Percentiles rank a stretch among this genome's conserved stretches.
Conservation (phyloP, 2,888 invertebrate species). For the Steromphala cineraria region DNA sequence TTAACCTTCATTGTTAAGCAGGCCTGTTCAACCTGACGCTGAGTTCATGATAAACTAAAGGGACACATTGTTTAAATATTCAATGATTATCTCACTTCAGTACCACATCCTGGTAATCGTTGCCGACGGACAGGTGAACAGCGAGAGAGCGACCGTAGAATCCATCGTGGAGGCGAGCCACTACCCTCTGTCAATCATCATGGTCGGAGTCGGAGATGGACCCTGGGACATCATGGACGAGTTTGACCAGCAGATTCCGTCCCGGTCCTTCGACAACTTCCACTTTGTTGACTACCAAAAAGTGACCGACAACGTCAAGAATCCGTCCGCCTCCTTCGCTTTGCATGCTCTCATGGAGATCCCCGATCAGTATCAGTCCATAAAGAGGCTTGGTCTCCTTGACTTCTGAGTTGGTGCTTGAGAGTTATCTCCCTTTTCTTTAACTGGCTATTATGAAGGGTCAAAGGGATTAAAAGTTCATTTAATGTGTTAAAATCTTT, state of each 20-base stretch:
- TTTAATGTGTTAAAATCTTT: too few relatives aligned
- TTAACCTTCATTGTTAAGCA: too few relatives aligned
- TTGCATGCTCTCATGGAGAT: conserved; percentile 78
- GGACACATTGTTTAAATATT: too few relatives aligned
- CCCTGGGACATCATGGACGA: conserved; percentile 78
- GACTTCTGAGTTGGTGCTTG: conserved; percentile 32
- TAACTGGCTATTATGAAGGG: too few relatives aligned
- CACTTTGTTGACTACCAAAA: conserved; percentile 78
- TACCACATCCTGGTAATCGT: conserved; percentile 78
- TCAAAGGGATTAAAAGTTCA: too few relatives aligned
- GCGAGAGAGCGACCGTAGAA: conserved; percentile 75
- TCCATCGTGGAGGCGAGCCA: conserved; percentile 77
- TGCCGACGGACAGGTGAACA: conserved; percentile 78
- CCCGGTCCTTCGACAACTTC: conserved; percentile 78
- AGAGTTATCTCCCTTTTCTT: background rate
- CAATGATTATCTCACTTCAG: conserved; percentile 55
- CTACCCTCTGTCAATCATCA: conserved; percentile 77
- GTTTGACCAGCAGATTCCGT: conserved; percentile 77
- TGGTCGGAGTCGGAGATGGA: conserved; percentile 78
- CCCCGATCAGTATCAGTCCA: conserved; percentile 76
- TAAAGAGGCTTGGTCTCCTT: conserved; percentile 63
- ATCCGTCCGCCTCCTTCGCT: conserved; percentile 75
- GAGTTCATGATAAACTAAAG: too few relatives aligned
- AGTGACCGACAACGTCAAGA: conserved; percentile 64
- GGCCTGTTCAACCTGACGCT: too few relatives aligned